These are phyloP conservation scores for Stenodema calcarata DNA, from an alignment of 2,888 invertebrate genomes.

Conservation along the genomic window DNA sequence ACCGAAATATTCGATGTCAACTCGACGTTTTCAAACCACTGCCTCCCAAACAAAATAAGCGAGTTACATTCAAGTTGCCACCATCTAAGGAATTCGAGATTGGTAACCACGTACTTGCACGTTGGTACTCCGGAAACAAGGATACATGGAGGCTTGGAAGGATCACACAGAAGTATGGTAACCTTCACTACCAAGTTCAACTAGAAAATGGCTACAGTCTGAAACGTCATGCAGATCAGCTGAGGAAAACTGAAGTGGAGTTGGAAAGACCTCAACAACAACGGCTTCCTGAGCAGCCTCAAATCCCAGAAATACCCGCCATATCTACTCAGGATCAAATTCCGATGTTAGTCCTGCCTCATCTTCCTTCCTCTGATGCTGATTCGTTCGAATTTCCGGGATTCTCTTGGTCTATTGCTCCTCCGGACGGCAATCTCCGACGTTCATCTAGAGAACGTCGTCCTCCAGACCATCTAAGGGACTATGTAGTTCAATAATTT, in stretches of 20 bases:
- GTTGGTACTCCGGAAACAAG: slow-evolving; percentile 22
- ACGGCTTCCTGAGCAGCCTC: neutral
- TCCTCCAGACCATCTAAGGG: neutral
- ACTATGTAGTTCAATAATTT: neutral
- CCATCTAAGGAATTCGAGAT: slow-evolving; percentile 3
- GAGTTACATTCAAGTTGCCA: slow-evolving; percentile 7
- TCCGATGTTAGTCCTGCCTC: neutral
- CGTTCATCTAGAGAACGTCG: neutral
- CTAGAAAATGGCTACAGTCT: slow-evolving; percentile 39
- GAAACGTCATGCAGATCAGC: slow-evolving; percentile 7
- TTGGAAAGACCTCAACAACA: neutral
- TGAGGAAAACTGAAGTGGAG: neutral
- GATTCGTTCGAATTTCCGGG: neutral
- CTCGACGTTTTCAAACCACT: slow-evolving; percentile 32
- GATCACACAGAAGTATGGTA: neutral
- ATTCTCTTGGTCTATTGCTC: neutral
- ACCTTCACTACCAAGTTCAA: neutral
- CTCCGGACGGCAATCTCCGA: neutral
- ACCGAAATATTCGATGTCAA: slow-evolving; percentile 41
- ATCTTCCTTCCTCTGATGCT: neutral
- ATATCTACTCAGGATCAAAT: neutral
- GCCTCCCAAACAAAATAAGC: neutral
- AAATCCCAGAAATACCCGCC: neutral
- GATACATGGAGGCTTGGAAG: neutral
- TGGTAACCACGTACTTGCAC: slow-evolving; percentile 16